phyloP scores from a whole-genome alignment of 2,113 vertebrate species.

The Sander vitreus region DNA sequence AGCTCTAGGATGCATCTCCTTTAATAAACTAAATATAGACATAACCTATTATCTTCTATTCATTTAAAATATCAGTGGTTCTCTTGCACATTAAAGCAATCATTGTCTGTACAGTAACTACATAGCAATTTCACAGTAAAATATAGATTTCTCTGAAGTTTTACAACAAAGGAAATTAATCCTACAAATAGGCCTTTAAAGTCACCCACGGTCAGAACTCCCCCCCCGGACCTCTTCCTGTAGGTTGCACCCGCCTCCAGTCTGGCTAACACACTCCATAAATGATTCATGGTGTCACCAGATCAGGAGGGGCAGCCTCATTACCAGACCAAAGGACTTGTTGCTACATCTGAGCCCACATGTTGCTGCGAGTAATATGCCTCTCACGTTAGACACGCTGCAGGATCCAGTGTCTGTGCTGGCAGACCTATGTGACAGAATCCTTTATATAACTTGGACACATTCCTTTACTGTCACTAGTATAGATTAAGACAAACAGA shows the following conservation, averaged over 20 bases:
- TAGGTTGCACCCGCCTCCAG: slow-evolving; percentile 28
- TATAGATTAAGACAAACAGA: not conserved
- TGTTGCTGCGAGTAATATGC: slow-evolving; percentile 35
- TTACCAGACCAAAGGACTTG: slow-evolving; percentile 65
- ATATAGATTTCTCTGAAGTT: not conserved
- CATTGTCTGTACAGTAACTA: not conserved
- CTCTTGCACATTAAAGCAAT: not conserved
- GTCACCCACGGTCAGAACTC: slow-evolving; percentile 17
- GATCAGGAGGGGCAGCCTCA: slow-evolving; percentile 55
- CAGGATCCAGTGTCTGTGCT: slow-evolving; percentile 33
- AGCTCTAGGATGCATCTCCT: not conserved
- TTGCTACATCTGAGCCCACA: slow-evolving; percentile 60
- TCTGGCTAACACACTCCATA: slow-evolving; percentile 56
- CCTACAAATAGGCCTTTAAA: not conserved
- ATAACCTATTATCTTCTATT: not conserved
- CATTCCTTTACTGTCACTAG: slow-evolving; percentile 39
- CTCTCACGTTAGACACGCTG: slow-evolving; percentile 23
- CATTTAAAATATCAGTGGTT: not conserved
- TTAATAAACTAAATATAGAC: not conserved
- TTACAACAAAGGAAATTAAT: slow-evolving; percentile 18
- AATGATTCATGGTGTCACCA: slow-evolving; percentile 76
- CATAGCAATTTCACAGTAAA: not conserved
- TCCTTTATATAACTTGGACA: slow-evolving; percentile 6
- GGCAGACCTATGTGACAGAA: slow-evolving; percentile 2
- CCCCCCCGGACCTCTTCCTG: slow-evolving; percentile 3